Conservation (phyloP, 2,888 invertebrate species). For the Spialia ferax region DNA sequence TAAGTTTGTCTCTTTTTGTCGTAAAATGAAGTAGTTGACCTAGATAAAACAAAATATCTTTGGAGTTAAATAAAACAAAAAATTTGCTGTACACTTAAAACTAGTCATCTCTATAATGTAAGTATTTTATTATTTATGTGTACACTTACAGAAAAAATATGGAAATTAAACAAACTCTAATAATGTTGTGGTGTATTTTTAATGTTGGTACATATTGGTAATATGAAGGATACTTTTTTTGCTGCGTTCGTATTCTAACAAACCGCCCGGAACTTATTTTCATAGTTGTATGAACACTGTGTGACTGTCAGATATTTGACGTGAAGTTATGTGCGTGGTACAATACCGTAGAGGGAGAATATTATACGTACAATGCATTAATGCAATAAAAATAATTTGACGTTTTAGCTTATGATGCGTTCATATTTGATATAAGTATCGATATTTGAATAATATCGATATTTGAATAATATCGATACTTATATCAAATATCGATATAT, state of each 20-base stretch:
- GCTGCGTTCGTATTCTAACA: constrained; percentile 20
- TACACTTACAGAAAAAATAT: background rate
- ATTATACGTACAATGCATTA: too few species aligned
- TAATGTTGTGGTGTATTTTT: background rate
- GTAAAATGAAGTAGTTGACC: constrained; percentile 51
- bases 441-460: too few species aligned
- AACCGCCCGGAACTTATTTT: constrained; percentile 3
- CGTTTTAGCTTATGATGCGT: too few species aligned
- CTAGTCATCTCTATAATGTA: background rate
- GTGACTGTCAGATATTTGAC: background rate
- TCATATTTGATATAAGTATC: too few species aligned
- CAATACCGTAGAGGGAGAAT: too few species aligned
- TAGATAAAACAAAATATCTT: constrained; percentile 44
- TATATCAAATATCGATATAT: too few species aligned
- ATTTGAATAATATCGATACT: too few species aligned
- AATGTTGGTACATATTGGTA: constrained; percentile 33
- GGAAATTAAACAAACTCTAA: background rate
- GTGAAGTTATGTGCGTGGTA: constrained; percentile 19
- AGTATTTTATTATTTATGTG: background rate
- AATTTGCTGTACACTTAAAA: background rate
- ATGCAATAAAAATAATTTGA: too few species aligned
- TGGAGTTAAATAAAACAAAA: constrained; percentile 22
- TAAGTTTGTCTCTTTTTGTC: constrained; percentile 61
- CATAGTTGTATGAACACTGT: constrained; percentile 1
- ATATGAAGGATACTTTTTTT: constrained; percentile 8